Evolutionary conservation across 2,113 vertebrate species (phyloP).

Genomic region (Chionis minor): DNA sequence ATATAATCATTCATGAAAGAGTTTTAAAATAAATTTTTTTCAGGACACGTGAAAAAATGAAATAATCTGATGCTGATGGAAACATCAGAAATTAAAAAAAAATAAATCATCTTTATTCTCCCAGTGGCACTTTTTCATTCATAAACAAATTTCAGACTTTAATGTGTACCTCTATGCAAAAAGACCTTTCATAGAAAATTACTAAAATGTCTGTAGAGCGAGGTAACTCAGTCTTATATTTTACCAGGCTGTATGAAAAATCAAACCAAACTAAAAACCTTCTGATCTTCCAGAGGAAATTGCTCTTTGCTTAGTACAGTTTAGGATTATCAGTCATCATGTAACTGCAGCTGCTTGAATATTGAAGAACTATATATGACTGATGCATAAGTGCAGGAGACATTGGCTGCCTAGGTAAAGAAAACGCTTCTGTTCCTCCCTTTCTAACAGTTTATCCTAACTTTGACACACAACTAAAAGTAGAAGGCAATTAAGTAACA

Average conservation of each 20-base stretch:
- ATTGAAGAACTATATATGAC: neutral
- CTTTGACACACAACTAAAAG: neutral
- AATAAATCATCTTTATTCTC: neutral
- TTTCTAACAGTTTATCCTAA: neutral
- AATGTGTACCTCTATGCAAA: neutral
- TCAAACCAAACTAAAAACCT: neutral
- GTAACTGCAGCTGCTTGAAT: neutral
- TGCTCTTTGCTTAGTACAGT: neutral
- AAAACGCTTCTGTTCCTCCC: neutral
- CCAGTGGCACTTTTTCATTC: neutral
- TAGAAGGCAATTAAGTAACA: neutral
- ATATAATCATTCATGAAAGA: neutral
- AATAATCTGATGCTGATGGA: neutral
- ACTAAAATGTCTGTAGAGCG: neutral
- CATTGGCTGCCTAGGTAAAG: neutral
- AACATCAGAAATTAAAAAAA: neutral
- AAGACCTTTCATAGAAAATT: neutral
- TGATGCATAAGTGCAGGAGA: neutral
- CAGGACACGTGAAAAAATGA: neutral
- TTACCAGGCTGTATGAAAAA: neutral
- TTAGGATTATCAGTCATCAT: neutral
- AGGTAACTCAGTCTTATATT: neutral
- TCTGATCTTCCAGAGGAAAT: neutral
- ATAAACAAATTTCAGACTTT: neutral
- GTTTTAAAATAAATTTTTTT: neutral